These are phyloP conservation scores for Lasioglossum villosulum DNA, from an alignment of 2,888 invertebrate genomes.

Conservation along the genomic window DNA sequence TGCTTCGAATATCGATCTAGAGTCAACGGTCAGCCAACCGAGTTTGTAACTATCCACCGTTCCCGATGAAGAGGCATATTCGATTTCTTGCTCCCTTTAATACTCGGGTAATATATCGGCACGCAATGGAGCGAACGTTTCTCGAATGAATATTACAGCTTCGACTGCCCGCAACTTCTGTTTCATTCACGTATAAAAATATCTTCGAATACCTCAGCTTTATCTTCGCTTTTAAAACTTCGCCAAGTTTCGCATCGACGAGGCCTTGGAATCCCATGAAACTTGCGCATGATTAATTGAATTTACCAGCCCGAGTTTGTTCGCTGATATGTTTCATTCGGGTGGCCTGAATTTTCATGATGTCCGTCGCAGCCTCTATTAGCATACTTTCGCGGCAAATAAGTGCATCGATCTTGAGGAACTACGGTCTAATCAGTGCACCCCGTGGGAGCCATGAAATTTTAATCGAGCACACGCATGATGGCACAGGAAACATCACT, in stretches of 20 bases:
- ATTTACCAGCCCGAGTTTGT: not conserved
- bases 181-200: not conserved
- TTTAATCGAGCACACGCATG: conserved; percentile 20
- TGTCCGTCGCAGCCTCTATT: conserved; percentile 11
- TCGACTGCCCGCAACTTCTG: not conserved
- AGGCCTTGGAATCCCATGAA: not conserved
- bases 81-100: conserved; percentile 50
- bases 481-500: conserved; percentile 9
- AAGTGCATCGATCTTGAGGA: conserved; percentile 42
- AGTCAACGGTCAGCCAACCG: conserved; percentile 67
- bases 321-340: not conserved
- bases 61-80: conserved; percentile 49
- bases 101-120: not conserved
- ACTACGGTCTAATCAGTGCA: conserved; percentile 12
- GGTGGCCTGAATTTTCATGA: not conserved
- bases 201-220: not conserved
- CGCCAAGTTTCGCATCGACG: not conserved
- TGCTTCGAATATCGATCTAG: conserved; percentile 77
- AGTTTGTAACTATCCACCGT: conserved; percentile 39
- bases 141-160: conserved; percentile 6
- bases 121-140: not conserved
- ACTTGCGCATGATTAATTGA: not conserved
- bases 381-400: conserved; percentile 42
- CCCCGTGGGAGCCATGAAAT: conserved; percentile 33
- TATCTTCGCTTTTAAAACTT: not conserved